These are phyloP conservation scores for Thalassoma bifasciatum DNA, from an alignment of 2,113 vertebrate genomes.

Conservation along the genomic window DNA sequence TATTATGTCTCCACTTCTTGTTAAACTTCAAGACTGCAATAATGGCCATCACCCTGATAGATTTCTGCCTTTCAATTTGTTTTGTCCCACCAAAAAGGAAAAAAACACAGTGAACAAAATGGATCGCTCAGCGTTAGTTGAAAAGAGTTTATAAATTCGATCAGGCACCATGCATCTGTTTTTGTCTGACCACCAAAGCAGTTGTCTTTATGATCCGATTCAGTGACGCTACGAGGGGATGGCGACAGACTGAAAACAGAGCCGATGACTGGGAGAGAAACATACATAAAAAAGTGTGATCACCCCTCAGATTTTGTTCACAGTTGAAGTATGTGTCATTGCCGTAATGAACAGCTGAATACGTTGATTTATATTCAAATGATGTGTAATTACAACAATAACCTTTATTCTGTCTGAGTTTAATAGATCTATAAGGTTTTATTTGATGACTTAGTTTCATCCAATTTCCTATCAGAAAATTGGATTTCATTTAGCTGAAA, in stretches of 20 bases:
- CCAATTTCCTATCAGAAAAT: neutral
- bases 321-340: neutral
- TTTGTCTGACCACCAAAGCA: conserved; percentile 53
- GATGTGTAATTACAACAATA: neutral
- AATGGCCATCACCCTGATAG: conserved; percentile 33
- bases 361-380: neutral
- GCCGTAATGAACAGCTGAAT: neutral
- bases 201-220: conserved; percentile 5
- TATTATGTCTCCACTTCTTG: conserved; percentile 44
- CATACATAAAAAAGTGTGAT: conserved; percentile 27
- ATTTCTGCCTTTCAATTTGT: conserved; percentile 23
- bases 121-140: conserved; percentile 28
- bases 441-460: neutral
- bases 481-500: neutral
- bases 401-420: neutral
- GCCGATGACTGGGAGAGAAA: conserved; percentile 33
- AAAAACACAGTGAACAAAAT: conserved; percentile 42
- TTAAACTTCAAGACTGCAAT: conserved; percentile 41
- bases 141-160: conserved; percentile 49
- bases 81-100: conserved; percentile 29
- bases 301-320: neutral
- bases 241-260: conserved; percentile 21
- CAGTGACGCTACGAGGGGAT: conserved; percentile 12
- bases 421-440: neutral
- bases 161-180: conserved; percentile 29